A percentile compares a stretch with the other conserved stretches of the same genome.
Conservation (phyloP, 2,797 vertebrate species). For the Hoplostethus mediterraneus region DNA sequence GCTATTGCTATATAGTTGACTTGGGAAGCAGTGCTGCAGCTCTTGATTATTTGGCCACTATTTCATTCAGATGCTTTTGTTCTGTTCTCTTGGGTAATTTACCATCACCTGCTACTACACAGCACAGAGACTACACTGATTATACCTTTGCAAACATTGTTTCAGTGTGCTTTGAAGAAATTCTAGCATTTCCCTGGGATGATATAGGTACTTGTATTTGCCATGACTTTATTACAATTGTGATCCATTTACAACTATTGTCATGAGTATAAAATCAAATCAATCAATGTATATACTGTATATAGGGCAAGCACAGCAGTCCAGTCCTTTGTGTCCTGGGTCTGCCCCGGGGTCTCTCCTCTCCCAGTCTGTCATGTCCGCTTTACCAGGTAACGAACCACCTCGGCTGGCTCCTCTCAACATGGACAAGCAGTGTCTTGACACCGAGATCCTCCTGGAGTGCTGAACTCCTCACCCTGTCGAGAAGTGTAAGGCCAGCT, state of each 20-base stretch:
- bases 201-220: no score
- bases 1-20: neutral
- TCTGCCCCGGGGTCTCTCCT: no score
- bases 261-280: neutral
- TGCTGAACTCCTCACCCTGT: no score
- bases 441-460: no score
- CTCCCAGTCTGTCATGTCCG: conserved; percentile 11
- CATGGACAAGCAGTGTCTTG: no score
- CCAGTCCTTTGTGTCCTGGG: no score
- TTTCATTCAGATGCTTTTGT: conserved; percentile 15
- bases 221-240: neutral
- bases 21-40: neutral
- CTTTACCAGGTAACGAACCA: conserved; percentile 28
- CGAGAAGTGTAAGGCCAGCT: no score
- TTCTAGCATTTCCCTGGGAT: no score
- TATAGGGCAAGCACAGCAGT: no score
- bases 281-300: no score
- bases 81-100: conserved; percentile 9
- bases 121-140: neutral
- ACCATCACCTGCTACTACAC: conserved; percentile 4
- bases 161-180: neutral
- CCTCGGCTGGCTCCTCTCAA: no score
- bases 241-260: conserved; percentile 27
- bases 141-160: neutral
- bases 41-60: conserved; percentile 7